Evolutionary conservation across 2,888 invertebrate species (phyloP), one percentile per base, ranked within the genome.

Genomic region (Cataglyphis cursor): DNA sequence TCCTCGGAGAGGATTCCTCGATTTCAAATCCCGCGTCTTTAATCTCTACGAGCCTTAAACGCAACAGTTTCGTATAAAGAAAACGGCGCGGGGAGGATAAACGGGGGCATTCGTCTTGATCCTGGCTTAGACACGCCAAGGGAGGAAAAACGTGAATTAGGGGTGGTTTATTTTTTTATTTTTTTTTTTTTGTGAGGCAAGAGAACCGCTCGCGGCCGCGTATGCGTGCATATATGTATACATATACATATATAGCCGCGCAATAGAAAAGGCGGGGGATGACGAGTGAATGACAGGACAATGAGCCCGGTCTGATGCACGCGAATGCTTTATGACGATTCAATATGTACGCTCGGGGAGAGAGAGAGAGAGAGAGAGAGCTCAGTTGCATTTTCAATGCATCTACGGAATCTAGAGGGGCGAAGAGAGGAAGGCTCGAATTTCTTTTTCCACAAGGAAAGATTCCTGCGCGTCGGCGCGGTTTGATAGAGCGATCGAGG

Each of bases 201-300:
- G 75, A 65, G 64, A 74, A 65, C 75, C 51, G 72, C 64, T 76
- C 64, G 83, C 82, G 85, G 41, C 65, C 31, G 61, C 31, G 48
- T 64, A 68, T 73, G 66, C 72, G 65, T 65, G 76, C 81, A 72
- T 57, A 57, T 18, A 28, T 28, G 10, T 8, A 41, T 41, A 12
- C 24, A 65, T 18, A 35, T 18, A 62, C 21, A 62, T 44, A 65
- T 66, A 35, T 9, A 57, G 59, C 31, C 75, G 65, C 82, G 83
- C 64, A 51, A 62, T 72, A 75, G 72, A 86, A 88, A 87, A 89
- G 85, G 93, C 92, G 93, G 93, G 93, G 94, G 93, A 94, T 94
- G 94, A 95, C 92, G 94, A 94, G 93, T 94, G 95, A 94, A 94
- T 94, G 95, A 95, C 95, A 94, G 95, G 94, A 95, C 95, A 95